Percentiles rank a stretch among this genome's conserved stretches.
Evolutionary conservation across 2,797 vertebrate species (phyloP).

Genomic region (Dermochelys coriacea): DNA sequence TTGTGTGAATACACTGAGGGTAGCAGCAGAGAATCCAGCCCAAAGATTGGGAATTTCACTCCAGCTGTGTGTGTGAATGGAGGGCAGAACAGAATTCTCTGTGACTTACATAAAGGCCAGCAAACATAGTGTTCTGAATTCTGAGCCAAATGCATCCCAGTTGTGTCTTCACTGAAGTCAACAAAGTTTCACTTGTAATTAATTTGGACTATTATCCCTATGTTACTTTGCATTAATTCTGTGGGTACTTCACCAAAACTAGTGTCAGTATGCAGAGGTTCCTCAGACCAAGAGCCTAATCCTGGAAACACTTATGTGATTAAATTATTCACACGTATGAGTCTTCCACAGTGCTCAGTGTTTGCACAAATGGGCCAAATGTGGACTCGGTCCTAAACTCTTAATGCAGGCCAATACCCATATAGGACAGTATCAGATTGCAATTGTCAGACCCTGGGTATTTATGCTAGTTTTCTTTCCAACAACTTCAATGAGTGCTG

Average conservation of each 20-base stretch:
- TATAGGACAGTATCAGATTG: fast-evolving
- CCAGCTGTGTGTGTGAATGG: not conserved
- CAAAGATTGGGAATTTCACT: not conserved
- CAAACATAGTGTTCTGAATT: not conserved
- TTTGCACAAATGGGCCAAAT: not conserved
- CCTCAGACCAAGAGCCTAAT: not conserved
- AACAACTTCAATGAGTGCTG: not conserved
- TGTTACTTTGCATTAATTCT: not conserved
- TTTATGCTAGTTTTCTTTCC: not conserved
- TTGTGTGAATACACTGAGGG: not conserved
- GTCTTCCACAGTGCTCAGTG: fast-evolving
- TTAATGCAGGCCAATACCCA: not conserved
- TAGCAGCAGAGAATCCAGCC: not conserved
- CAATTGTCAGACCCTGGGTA: fast-evolving
- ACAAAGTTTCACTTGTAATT: not conserved
- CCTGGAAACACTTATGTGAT: not conserved
- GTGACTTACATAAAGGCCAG: not conserved
- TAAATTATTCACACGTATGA: not conserved
- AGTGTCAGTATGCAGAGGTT: not conserved
- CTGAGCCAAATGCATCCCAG: not conserved
- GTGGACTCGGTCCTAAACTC: not conserved
- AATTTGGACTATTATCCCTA: not conserved
- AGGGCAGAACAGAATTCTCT: not conserved
- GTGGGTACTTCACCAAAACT: not conserved
- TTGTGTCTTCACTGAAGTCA: not conserved